These are phyloP conservation scores for Esperia sulphurella DNA, from an alignment of 2,888 invertebrate genomes.

Conservation along the genomic window DNA sequence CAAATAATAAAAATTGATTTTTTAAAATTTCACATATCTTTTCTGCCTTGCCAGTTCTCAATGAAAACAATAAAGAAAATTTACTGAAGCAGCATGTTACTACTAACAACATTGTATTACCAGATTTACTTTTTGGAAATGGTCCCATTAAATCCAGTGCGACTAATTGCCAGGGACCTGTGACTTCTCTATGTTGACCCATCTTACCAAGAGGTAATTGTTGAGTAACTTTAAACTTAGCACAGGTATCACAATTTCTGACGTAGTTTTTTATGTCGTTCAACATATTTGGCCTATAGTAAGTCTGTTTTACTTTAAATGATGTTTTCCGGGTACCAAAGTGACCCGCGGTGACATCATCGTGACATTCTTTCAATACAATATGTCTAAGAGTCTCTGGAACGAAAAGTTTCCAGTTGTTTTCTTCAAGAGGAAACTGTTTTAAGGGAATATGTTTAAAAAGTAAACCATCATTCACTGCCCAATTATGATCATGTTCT, in stretches of 20 bases:
- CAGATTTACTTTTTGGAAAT: slow-evolving; percentile 6
- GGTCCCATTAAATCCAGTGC: slow-evolving; percentile 14
- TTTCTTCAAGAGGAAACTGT: slow-evolving; percentile 10
- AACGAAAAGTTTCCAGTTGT: slow-evolving; percentile 10
- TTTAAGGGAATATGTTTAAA: slow-evolving; percentile 9
- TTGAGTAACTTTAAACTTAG: slow-evolving; percentile 9
- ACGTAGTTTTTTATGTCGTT: slow-evolving; percentile 9
- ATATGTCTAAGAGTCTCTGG: slow-evolving; percentile 1
- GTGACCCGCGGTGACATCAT: slow-evolving; percentile 7
- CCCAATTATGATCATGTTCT: not conserved
- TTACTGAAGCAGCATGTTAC: slow-evolving; percentile 13
- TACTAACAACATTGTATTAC: slow-evolving; percentile 11
- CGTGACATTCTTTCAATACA: slow-evolving; percentile 10
- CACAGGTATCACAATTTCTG: slow-evolving; percentile 10
- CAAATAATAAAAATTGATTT: slow-evolving; percentile 14
- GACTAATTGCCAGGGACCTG: slow-evolving; percentile 9
- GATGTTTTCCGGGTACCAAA: slow-evolving; percentile 8
- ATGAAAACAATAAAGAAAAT: slow-evolving; percentile 6
- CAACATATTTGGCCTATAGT: slow-evolving; percentile 10
- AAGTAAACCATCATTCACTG: not conserved
- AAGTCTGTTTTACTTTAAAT: slow-evolving; percentile 3
- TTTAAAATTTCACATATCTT: slow-evolving; percentile 12
- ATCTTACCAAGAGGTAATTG: slow-evolving; percentile 4
- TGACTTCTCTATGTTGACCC: slow-evolving; percentile 8
- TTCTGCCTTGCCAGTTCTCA: slow-evolving; percentile 10